Conservation (phyloP, 2,888 invertebrate species). For the Oxystoma pomonae region DNA sequence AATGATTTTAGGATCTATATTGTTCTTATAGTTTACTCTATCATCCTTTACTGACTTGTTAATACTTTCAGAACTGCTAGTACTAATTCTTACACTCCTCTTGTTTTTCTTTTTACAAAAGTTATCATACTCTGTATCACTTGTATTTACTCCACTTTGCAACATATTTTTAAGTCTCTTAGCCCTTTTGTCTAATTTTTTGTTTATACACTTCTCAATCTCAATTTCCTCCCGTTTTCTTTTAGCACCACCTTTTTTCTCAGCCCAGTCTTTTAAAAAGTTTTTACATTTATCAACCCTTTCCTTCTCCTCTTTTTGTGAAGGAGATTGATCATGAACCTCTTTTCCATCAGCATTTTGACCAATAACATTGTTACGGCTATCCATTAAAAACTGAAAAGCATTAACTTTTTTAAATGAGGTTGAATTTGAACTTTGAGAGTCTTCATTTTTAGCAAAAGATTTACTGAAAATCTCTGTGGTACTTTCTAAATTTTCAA, state of each 20-base stretch:
- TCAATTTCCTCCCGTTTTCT: conserved; percentile 55
- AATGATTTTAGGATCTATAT: background rate
- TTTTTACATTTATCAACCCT: conserved; percentile 49
- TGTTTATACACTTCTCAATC: conserved; percentile 55
- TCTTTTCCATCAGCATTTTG: conserved; percentile 59
- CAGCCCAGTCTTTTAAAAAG: conserved; percentile 59
- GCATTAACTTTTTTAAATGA: conserved; percentile 47
- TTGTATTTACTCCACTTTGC: conserved; percentile 8
- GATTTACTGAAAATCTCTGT: background rate
- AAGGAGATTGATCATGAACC: conserved; percentile 36
- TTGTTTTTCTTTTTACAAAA: conserved; percentile 12
- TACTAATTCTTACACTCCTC: conserved; percentile 9
- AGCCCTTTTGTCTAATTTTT: conserved; percentile 58
- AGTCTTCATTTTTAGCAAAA: background rate
- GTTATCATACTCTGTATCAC: no score
- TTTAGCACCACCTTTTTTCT: conserved; percentile 58
- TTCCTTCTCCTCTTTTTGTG: conserved; percentile 18
- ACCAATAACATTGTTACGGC: conserved; percentile 60
- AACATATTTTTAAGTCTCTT: conserved; percentile 54
- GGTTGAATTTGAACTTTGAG: background rate
- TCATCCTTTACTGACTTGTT: background rate
- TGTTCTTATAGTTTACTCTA: background rate
- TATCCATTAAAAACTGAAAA: conserved; percentile 65
- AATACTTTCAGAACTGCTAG: conserved; percentile 21
- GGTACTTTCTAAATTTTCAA: background rate